phyloP scores from a whole-genome alignment of 2,797 vertebrate species.

The Dicrostonyx torquatus region DNA sequence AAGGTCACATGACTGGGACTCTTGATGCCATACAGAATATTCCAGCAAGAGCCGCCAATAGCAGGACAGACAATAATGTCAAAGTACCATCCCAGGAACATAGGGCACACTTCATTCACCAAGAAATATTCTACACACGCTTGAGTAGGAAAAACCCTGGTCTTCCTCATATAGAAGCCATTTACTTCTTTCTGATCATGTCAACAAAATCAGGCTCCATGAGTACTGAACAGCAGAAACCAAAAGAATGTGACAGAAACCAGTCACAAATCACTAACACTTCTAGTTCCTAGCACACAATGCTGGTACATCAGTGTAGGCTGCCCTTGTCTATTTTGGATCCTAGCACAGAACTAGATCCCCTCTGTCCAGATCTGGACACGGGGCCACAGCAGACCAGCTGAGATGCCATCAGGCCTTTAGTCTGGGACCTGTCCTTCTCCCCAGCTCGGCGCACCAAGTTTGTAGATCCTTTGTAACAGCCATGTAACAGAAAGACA shows the following conservation, averaged over 20 bases:
- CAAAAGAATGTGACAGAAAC: background rate
- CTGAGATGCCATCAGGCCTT: background rate
- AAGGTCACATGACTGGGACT: background rate
- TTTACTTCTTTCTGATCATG: background rate
- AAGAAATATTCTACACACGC: background rate
- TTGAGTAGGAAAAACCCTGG: background rate
- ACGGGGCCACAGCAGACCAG: background rate
- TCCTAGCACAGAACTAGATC: background rate
- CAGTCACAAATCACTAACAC: background rate
- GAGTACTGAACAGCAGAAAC: background rate
- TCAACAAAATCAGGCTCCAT: background rate
- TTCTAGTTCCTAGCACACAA: background rate
- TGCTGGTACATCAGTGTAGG: background rate
- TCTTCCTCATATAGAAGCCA: conserved; percentile 7
- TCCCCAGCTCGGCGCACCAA: background rate
- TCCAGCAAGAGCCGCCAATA: background rate
- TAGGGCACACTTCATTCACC: background rate
- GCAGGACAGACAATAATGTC: background rate
- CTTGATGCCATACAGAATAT: background rate
- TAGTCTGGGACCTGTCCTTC: too few species aligned
- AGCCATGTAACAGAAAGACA: conserved; percentile 2
- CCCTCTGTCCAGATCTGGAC: background rate
- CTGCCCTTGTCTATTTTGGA: background rate
- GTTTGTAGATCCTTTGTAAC: background rate
- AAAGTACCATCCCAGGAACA: background rate